phyloP scores from a whole-genome alignment of 2,113 vertebrate genomes.

The Thamnaconus septentrionalis region DNA sequence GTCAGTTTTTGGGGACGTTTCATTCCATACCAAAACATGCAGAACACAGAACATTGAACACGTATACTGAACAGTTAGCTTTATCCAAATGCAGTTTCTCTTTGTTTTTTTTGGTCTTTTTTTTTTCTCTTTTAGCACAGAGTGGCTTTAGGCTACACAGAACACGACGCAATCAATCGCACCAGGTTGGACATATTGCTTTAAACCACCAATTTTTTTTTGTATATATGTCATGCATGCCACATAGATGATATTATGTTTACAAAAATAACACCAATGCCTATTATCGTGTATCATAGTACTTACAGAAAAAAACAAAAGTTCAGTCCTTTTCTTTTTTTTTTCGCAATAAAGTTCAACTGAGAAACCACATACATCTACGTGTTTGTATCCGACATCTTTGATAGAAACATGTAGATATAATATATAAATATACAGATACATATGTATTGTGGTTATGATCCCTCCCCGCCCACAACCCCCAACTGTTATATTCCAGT shows the following conservation, averaged over 20 bases:
- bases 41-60: slow-evolving; percentile 83
- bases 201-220: slow-evolving; percentile 73
- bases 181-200: slow-evolving; percentile 83
- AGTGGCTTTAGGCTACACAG: slow-evolving; percentile 78
- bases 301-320: slow-evolving; percentile 67
- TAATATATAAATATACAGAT: slow-evolving; percentile 25
- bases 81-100: slow-evolving; percentile 67
- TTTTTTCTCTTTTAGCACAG: slow-evolving; percentile 53
- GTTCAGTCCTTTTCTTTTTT: slow-evolving; percentile 57
- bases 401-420: slow-evolving; percentile 2
- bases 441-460: slow-evolving; percentile 20
- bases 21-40: slow-evolving; percentile 82
- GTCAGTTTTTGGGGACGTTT: slow-evolving; percentile 70
- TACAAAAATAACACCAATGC: slow-evolving; percentile 83
- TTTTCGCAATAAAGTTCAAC: slow-evolving; percentile 64
- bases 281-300: slow-evolving; percentile 74
- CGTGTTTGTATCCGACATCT: slow-evolving; percentile 44
- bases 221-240: slow-evolving; percentile 84
- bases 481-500: slow-evolving; percentile 63
- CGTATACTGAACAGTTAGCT: slow-evolving; percentile 75
- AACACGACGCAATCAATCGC: slow-evolving; percentile 79
- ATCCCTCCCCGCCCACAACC: slow-evolving; percentile 52
- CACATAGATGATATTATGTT: slow-evolving; percentile 82
- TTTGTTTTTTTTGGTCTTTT: not conserved
- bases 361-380: slow-evolving; percentile 52